Conservation (phyloP, 2,797 vertebrate genomes). For the Zenarchopterus dispar region DNA sequence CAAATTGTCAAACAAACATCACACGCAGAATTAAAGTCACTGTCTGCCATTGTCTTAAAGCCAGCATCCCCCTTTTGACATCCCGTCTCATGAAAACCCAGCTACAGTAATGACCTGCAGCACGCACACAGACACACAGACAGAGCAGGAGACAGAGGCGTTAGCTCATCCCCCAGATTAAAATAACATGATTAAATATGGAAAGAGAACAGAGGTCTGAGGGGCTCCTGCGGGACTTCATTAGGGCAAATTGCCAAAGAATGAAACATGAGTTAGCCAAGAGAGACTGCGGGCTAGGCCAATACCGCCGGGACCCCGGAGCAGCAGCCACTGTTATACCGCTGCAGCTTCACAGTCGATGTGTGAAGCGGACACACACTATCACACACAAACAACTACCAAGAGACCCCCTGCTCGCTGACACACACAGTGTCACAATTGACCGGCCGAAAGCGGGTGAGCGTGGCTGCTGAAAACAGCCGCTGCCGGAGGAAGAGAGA, state of each 20-base stretch:
- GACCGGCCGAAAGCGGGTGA: constrained; percentile 87
- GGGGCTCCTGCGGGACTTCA: constrained; percentile 96
- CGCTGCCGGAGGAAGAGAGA: constrained; percentile 45
- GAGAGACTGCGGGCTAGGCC: constrained; percentile 90
- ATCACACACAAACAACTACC: constrained; percentile 72
- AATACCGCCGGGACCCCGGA: constrained; percentile 87
- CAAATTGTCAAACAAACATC: constrained; percentile 57
- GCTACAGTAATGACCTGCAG: constrained; percentile 82
- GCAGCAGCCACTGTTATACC: constrained; percentile 84
- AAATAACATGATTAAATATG: constrained; percentile 96
- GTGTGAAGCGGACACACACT: constrained; percentile 89
- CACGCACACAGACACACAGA: constrained; percentile 32
- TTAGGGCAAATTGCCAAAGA: constrained; percentile 99
- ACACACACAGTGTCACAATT: constrained; percentile 93
- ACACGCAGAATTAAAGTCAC: constrained; percentile 67
- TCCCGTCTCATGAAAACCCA: constrained; percentile 69
- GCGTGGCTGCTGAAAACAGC: constrained; percentile 79
- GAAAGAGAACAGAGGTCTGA: constrained; percentile 92
- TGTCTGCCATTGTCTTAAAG: constrained; percentile 74
- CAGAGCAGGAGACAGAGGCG: constrained; percentile 69
- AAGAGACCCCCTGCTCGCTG: constrained; percentile 87
- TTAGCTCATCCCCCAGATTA: constrained; percentile 90
- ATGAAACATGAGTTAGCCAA: constrained; percentile 98
- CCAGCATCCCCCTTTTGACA: constrained; percentile 71
- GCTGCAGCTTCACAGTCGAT: constrained; percentile 88